Base-by-base conservation (phyloP, 2,113 vertebrate species). In the Balaenoptera acutorostrata region DNA sequence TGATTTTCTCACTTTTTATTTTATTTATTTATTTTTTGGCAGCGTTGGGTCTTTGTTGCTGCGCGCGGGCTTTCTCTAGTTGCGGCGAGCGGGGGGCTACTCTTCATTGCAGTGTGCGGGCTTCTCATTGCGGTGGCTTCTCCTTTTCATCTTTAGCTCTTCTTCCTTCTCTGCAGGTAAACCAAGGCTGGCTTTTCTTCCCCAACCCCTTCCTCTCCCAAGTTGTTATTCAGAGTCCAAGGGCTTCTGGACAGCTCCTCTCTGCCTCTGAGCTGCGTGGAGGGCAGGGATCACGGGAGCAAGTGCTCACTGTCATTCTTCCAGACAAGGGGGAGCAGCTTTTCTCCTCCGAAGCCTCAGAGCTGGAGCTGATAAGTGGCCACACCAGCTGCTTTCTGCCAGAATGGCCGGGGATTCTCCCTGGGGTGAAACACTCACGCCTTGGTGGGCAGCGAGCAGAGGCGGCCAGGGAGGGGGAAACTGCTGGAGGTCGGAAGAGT, bases 181-280 rank as follows among this genome's bases (percentile, higher is more conserved):
- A 78, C 59, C 5, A 31, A 93, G 49, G 74, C 74, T 95, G 83
- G 72, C 77, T 93, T 93, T 72, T 78, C 77, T n/a, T 39, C 29
- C 44, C 77, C 23, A 31, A 25, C 6, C 61, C 61, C 64, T 87
- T 92, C 21, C 33, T 91, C 85, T 93, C 87, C 46, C 41, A 83
- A 88, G 88, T 89, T 95, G 92, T 90, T 97, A 91, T 96, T 97
- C 97, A 74, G 95, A 97, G 83, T 80, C 59, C 91, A 71, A 83
- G 77, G 82, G 82, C 77, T 97, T 94, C 75, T n/a, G 71, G 78
- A 93, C 21, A 85, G 39, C 44, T 96, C 20, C 46, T 92, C 68
- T 93, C 75, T 86, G 77, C 88, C 78, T 93, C 39, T 36, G 88
- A 93, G 77, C 72, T 64, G 46, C 72, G 41, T 74, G 92, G 57